Percentiles rank a stretch among this genome's conserved stretches.
These are phyloP conservation scores for Trogon melanurus DNA, from an alignment of 2,113 vertebrate species.

Conservation along the genomic window DNA sequence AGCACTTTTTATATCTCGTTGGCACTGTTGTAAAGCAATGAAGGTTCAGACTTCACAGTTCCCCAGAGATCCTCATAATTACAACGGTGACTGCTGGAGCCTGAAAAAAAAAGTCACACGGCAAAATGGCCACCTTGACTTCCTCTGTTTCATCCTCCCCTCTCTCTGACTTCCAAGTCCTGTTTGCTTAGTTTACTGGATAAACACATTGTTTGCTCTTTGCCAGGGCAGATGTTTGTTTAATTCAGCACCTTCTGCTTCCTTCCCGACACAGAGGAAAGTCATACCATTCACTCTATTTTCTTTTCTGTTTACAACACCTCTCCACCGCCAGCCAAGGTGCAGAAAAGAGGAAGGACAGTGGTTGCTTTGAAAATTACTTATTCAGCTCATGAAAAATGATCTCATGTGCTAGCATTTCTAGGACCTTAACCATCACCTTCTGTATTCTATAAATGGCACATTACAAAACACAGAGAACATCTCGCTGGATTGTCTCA, in stretches of 20 bases:
- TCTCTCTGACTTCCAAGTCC: constrained; percentile 49
- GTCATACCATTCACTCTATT: constrained; percentile 4
- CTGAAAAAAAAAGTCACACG: constrained; percentile 36
- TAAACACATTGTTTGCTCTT: constrained; percentile 67
- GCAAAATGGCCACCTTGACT: constrained; percentile 54
- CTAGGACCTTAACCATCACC: neutral
- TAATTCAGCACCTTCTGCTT: constrained; percentile 59
- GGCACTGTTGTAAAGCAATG: constrained; percentile 17
- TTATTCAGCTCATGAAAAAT: neutral
- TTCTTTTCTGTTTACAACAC: constrained; percentile 17
- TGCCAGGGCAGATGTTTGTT: constrained; percentile 67
- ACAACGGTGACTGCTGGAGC: constrained; percentile 47
- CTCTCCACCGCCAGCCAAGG: neutral
- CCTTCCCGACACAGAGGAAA: constrained; percentile 5
- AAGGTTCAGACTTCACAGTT: constrained; percentile 22
- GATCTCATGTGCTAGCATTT: neutral
- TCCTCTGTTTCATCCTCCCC: constrained; percentile 10
- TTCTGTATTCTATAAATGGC: neutral
- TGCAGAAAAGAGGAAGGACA: neutral
- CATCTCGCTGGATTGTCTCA: neutral
- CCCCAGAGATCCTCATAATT: constrained; percentile 43
- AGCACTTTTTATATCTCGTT: constrained; percentile 39
- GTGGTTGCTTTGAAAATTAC: neutral
- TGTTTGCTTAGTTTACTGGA: constrained; percentile 54
- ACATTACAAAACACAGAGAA: neutral